A percentile compares a stretch with the other conserved stretches of the same genome.
Evolutionary conservation across 2,888 invertebrate species (phyloP).

Genomic region (Eretmocerus hayati): DNA sequence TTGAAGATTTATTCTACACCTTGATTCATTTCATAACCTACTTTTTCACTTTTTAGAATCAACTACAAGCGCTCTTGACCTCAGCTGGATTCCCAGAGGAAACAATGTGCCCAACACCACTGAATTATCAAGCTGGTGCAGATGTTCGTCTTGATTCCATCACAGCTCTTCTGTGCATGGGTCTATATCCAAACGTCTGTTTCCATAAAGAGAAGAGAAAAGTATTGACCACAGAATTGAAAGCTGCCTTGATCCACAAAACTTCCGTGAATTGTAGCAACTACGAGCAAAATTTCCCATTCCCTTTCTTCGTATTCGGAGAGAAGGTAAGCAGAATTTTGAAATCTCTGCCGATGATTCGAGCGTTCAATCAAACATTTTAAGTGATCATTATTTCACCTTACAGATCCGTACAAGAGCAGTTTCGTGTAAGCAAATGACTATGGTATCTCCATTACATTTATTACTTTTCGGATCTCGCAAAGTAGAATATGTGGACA

Average conservation of each 20-base stretch:
- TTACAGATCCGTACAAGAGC: slow-evolving; percentile 79
- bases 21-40: background rate
- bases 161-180: slow-evolving; percentile 79
- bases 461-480: slow-evolving; percentile 87
- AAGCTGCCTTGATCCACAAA: slow-evolving; percentile 91
- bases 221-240: slow-evolving; percentile 91
- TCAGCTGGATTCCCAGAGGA: slow-evolving; percentile 86
- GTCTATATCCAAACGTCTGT: slow-evolving; percentile 95
- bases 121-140: slow-evolving; percentile 67
- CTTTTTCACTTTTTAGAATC: slow-evolving; percentile 46
- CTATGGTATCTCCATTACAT: slow-evolving; percentile 92
- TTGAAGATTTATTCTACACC: no score
- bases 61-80: slow-evolving; percentile 61
- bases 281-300: slow-evolving; percentile 75
- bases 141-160: slow-evolving; percentile 78
- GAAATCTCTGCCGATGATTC: no score
- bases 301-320: slow-evolving; percentile 95
- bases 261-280: slow-evolving; percentile 92
- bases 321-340: slow-evolving; percentile 63
- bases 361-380: background rate
- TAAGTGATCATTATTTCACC: background rate
- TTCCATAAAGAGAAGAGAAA: slow-evolving; percentile 92
- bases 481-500: slow-evolving; percentile 72
- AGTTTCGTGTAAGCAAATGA: slow-evolving; percentile 92
- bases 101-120: slow-evolving; percentile 64